Evolutionary conservation across 2,113 vertebrate species (phyloP).

Genomic region (Sterrhoptilus dennistouni): DNA sequence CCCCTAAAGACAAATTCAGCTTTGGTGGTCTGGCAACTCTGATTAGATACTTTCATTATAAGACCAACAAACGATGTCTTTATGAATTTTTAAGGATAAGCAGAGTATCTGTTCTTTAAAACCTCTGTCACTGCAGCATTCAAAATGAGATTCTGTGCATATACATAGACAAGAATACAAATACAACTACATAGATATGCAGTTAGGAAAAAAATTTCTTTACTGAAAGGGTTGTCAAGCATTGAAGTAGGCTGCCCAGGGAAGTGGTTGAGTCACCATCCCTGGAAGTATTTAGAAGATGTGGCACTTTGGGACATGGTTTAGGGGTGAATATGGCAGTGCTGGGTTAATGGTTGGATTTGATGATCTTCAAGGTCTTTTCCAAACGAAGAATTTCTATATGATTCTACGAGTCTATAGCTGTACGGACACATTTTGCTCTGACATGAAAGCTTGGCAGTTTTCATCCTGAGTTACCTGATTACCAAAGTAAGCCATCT

Average conservation of each 20-base stretch:
- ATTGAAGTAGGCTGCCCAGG: background rate
- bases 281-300: background rate
- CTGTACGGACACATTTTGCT: background rate
- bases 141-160: background rate
- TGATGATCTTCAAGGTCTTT: background rate
- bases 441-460: background rate
- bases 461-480: background rate
- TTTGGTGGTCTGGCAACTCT: background rate
- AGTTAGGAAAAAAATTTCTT: background rate
- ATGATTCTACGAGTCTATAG: background rate
- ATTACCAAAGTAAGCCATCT: background rate
- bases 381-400: too few species aligned
- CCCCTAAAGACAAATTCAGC: background rate
- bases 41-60: background rate
- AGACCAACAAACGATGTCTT: background rate
- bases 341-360: background rate
- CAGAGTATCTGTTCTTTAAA: background rate
- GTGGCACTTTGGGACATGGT: background rate
- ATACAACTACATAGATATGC: accelerated
- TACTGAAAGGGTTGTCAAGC: background rate
- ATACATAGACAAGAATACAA: accelerated
- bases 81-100: background rate
- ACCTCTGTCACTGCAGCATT: accelerated
- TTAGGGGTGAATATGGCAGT: background rate
- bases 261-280: background rate